A percentile compares a stretch with the other conserved stretches of the same genome.
Conservation (phyloP, 2,113 vertebrate genomes). For the Malaclemys terrapin region DNA sequence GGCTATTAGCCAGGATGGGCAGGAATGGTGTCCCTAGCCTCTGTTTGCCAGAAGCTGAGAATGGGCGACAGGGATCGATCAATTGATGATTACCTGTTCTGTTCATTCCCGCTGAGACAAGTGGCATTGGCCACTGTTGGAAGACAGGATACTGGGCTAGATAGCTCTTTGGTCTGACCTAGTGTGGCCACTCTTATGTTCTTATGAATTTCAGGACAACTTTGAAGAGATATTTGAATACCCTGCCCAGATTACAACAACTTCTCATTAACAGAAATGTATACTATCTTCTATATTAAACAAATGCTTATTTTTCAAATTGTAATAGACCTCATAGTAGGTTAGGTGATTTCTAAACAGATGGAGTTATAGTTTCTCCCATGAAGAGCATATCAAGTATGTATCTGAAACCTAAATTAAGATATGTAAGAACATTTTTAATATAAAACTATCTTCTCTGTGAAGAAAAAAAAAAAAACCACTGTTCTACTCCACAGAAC, state of each 20-base stretch:
- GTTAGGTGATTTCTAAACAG: neutral
- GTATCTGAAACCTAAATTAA: neutral
- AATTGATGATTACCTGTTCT: too few relatives aligned
- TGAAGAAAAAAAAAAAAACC: neutral
- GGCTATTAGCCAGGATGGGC: too few relatives aligned
- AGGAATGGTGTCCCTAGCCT: too few relatives aligned
- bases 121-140: too few relatives aligned
- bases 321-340: neutral
- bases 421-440: neutral
- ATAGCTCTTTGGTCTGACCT: too few relatives aligned
- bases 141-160: too few relatives aligned
- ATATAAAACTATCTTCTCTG: neutral
- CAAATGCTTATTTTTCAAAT: neutral
- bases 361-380: neutral
- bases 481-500: neutral
- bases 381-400: neutral
- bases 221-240: neutral
- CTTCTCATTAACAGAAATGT: neutral
- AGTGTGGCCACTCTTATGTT: too few relatives aligned
- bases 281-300: neutral
- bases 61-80: too few relatives aligned
- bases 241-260: neutral
- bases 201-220: neutral
- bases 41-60: too few relatives aligned
- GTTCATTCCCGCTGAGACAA: too few relatives aligned